A percentile compares a stretch with the other conserved stretches of the same genome.
Evolutionary conservation across 2,113 vertebrate species (phyloP).

Genomic region (Peromyscus maniculatus): DNA sequence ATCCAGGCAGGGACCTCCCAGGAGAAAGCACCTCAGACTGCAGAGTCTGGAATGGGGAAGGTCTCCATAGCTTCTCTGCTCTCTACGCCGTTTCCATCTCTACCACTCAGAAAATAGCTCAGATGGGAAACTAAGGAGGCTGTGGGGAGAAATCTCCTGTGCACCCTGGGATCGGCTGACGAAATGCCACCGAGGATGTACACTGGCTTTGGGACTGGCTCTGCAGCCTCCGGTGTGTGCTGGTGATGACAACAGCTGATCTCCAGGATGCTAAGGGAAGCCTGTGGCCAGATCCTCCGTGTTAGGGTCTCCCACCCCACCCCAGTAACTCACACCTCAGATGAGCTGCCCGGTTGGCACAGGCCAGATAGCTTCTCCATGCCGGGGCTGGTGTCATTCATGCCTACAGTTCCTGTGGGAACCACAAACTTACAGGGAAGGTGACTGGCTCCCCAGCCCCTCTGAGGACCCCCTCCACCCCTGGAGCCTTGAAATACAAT

Average conservation of each 20-base stretch:
- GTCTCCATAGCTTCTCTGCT: neutral
- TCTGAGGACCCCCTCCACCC: neutral
- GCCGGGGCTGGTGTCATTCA: neutral
- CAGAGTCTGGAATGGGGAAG: neutral
- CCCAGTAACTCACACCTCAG: neutral
- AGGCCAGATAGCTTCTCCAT: neutral
- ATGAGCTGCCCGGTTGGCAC: neutral
- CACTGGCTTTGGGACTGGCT: accelerated
- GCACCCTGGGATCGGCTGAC: neutral
- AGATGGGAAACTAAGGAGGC: neutral
- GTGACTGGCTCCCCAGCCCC: neutral
- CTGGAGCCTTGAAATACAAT: neutral
- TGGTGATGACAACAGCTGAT: accelerated
- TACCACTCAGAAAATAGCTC: neutral
- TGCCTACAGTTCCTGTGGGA: neutral
- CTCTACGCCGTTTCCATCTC: accelerated
- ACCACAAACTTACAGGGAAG: neutral
- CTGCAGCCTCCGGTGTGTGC: neutral
- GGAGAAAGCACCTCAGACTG: neutral
- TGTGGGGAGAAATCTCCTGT: neutral
- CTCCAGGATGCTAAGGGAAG: neutral
- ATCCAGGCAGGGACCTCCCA: neutral
- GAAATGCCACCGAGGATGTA: accelerated
- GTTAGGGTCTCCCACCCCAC: neutral
- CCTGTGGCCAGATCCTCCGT: accelerated